These are phyloP conservation scores for Cranoglanis bouderius DNA, from an alignment of 2,113 vertebrate genomes.

Conservation along the genomic window DNA sequence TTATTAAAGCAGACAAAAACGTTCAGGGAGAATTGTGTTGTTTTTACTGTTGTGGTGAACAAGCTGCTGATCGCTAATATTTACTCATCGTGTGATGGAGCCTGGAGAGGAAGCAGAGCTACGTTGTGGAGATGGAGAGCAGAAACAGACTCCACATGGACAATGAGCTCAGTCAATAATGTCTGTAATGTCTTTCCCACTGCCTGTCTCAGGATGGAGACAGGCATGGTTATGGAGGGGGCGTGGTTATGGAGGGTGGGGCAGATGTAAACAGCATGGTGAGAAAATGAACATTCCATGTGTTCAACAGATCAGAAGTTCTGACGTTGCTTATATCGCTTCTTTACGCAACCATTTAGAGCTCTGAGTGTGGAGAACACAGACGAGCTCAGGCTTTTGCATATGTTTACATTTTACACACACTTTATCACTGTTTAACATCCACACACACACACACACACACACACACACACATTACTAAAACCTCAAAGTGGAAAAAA, in stretches of 20 bases:
- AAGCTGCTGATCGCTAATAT: neutral
- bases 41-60: neutral
- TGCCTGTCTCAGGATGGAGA: neutral
- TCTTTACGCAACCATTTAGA: neutral
- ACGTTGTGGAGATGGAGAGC: neutral
- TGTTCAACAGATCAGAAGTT: neutral
- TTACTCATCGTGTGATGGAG: neutral
- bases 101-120: neutral
- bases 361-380: neutral
- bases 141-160: neutral
- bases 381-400: neutral
- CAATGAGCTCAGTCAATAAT: neutral
- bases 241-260: neutral
- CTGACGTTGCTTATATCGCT: neutral
- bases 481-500: neutral
- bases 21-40: neutral
- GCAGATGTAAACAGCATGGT: neutral
- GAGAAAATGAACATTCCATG: neutral
- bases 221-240: neutral
- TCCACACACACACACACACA: slow-evolving; percentile 38
- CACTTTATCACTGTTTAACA: neutral
- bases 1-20: neutral
- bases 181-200: neutral
- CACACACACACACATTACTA: slow-evolving; percentile 6
- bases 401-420: neutral